phyloP scores from a whole-genome alignment of 2,888 invertebrate species.

The Dione vanillae region DNA sequence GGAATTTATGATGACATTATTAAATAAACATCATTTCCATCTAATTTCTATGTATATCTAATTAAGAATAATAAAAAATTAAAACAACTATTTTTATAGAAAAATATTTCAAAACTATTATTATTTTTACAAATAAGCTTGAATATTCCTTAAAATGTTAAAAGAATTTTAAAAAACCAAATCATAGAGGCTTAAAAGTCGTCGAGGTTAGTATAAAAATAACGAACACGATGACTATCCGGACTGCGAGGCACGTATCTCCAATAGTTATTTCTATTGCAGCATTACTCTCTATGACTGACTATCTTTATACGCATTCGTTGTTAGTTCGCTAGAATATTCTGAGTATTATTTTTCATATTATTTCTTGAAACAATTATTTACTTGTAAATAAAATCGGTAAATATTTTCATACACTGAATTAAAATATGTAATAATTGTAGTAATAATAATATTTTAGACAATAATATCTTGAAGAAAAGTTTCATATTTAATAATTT shows the following conservation, averaged over 20 bases:
- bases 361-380: background rate
- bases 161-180: constrained; percentile 8
- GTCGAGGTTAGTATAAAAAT: constrained; percentile 18
- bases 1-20: no score
- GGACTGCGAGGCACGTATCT: constrained; percentile 12
- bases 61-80: no score
- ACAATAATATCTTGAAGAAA: no score
- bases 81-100: no score
- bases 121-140: background rate
- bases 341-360: background rate
- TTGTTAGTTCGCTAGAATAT: background rate
- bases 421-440: no score
- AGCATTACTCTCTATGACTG: background rate
- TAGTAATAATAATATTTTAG: no score
- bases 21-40: no score
- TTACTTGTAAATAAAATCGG: no score
- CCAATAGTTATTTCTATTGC: constrained; percentile 20
- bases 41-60: no score
- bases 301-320: background rate
- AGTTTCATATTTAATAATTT: no score
- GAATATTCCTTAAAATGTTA: background rate
- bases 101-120: no score
- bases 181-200: constrained; percentile 17
- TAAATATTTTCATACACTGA: no score
- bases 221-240: constrained; percentile 10